Percentiles rank a stretch among this genome's conserved stretches.
phyloP scores from a whole-genome alignment of 2,113 vertebrate species.

The Albula glossodonta region DNA sequence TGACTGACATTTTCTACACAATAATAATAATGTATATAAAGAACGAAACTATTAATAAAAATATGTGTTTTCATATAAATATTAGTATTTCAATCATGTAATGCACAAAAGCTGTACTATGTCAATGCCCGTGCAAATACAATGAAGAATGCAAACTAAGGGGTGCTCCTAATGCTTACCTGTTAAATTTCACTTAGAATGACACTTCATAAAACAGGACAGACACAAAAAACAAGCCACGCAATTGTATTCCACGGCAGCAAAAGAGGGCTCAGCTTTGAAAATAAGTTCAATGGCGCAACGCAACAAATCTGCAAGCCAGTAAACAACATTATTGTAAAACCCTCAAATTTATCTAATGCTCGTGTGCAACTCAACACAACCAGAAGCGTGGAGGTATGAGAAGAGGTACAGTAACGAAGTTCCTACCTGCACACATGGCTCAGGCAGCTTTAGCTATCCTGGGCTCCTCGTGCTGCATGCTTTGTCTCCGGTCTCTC shows the following conservation, averaged over 20 bases:
- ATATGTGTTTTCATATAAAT: neutral
- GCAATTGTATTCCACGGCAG: neutral
- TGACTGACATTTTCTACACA: neutral
- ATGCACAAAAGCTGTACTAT: neutral
- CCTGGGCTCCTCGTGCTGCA: slow-evolving; percentile 1
- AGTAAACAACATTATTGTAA: neutral
- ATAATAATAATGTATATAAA: neutral
- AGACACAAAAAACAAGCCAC: neutral
- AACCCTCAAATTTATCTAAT: neutral
- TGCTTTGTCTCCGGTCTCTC: neutral
- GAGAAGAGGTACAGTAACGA: neutral
- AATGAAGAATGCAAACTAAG: neutral
- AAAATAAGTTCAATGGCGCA: neutral
- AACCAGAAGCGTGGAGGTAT: neutral
- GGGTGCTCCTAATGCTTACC: neutral
- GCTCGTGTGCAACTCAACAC: neutral
- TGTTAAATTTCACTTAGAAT: too few species aligned
- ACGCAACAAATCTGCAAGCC: neutral
- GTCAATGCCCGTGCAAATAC: neutral
- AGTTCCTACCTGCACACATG: slow-evolving; percentile 6
- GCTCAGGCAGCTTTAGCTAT: neutral
- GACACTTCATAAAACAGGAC: neutral
- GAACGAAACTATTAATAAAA: neutral
- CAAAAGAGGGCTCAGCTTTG: neutral
- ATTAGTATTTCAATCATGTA: neutral